These are phyloP conservation scores for Syngnathus acus DNA, from an alignment of 2,797 vertebrate species.

Conservation along the genomic window DNA sequence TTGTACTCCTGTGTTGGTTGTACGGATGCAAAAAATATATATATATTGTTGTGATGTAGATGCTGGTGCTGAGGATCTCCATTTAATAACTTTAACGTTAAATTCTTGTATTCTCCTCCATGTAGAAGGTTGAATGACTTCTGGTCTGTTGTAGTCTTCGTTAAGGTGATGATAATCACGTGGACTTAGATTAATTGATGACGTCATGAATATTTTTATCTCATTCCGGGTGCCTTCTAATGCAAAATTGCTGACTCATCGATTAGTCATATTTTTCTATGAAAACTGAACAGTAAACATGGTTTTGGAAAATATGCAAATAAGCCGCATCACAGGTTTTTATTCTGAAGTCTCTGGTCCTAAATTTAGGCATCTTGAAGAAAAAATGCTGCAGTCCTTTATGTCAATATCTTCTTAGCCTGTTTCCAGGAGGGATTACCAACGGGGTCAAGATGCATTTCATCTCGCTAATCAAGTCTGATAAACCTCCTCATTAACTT, in stretches of 20 bases:
- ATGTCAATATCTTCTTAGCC: slow-evolving; percentile 17
- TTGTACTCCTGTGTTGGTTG: slow-evolving; percentile 60
- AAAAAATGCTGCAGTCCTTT: slow-evolving; percentile 9
- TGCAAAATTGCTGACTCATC: too few species aligned
- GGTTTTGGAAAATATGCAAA: neutral
- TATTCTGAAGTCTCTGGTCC: neutral
- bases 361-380: neutral
- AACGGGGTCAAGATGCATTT: slow-evolving; percentile 29
- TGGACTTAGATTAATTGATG: neutral
- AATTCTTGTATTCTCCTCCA: too few species aligned
- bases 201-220: neutral
- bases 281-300: neutral
- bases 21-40: slow-evolving; percentile 43
- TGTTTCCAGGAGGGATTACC: slow-evolving; percentile 22
- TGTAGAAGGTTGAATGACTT: neutral
- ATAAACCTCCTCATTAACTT: slow-evolving; percentile 27
- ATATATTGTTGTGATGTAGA: neutral
- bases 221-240: too few species aligned
- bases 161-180: neutral
- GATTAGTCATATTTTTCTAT: neutral
- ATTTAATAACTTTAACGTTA: too few species aligned
- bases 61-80: neutral
- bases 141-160: neutral
- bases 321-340: neutral
- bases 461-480: slow-evolving; percentile 32